phyloP scores from a whole-genome alignment of 2,797 vertebrate genomes.

The Peromyscus melanophrys region DNA sequence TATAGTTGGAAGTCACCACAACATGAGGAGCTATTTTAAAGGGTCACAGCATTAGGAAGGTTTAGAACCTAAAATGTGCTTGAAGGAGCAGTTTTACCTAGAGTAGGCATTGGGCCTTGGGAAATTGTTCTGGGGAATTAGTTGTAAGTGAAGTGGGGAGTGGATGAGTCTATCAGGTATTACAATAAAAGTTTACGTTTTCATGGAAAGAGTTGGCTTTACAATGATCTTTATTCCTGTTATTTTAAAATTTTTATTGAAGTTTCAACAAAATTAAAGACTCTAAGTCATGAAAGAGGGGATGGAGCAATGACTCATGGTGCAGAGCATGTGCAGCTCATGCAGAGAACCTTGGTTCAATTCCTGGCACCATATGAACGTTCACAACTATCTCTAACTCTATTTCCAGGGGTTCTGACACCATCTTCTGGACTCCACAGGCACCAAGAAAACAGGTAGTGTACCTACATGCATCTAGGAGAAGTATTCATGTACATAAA shows the following conservation, averaged over 20 bases:
- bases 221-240: neutral
- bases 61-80: neutral
- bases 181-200: neutral
- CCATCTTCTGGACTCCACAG: neutral
- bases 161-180: neutral
- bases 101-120: neutral
- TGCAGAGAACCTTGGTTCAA: neutral
- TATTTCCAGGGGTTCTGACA: neutral
- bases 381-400: neutral
- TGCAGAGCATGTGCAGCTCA: neutral
- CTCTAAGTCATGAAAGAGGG: neutral
- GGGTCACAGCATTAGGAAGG: neutral
- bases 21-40: neutral
- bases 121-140: neutral
- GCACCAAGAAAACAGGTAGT: neutral
- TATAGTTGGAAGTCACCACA: neutral
- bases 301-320: neutral
- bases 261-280: neutral
- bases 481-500: neutral
- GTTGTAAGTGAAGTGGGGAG: neutral
- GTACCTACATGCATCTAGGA: neutral
- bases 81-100: neutral
- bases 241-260: neutral
- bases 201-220: slow-evolving; percentile 31
- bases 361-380: neutral